Conservation (phyloP, 37 sponge, comb jelly and placozoan genomes). For the Diacarnus erythraeanus region DNA sequence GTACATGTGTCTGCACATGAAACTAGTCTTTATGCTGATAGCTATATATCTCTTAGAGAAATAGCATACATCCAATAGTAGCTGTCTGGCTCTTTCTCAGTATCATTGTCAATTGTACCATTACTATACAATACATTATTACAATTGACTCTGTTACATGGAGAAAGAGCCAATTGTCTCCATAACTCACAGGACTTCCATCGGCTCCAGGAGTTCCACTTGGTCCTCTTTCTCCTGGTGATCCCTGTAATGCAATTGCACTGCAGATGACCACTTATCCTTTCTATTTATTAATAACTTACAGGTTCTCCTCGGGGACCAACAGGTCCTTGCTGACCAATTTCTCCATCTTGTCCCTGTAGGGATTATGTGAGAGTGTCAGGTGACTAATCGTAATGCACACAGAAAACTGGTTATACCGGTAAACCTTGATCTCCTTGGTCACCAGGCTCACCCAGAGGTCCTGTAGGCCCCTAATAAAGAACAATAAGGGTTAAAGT, state of each 20-base stretch:
- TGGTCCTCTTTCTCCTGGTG: conserved; percentile 53
- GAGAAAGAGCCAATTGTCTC: background rate
- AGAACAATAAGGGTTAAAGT: background rate
- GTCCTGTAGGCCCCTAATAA: conserved; percentile 51
- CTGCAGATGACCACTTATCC: background rate
- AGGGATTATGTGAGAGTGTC: background rate
- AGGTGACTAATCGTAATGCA: background rate
- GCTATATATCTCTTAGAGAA: no score
- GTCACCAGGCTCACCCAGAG: conserved; percentile 42
- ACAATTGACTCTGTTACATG: background rate
- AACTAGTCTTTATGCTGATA: no score
- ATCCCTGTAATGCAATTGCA: conserved; percentile 19
- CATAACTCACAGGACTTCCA: conserved; percentile 35
- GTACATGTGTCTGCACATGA: no score
- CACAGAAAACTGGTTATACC: no score
- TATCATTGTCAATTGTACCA: no score
- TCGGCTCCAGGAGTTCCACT: conserved; percentile 59
- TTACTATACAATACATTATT: background rate
- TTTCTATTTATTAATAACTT: background rate
- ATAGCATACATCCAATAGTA: no score
- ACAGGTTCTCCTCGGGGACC: conserved; percentile 63
- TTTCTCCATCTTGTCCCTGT: conserved; percentile 32
- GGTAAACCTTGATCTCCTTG: conserved; percentile 38
- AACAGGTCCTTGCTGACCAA: conserved; percentile 31
- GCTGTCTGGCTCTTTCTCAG: no score